phyloP scores from a whole-genome alignment of 2,888 invertebrate species.

The Anagyrus pseudococci region DNA sequence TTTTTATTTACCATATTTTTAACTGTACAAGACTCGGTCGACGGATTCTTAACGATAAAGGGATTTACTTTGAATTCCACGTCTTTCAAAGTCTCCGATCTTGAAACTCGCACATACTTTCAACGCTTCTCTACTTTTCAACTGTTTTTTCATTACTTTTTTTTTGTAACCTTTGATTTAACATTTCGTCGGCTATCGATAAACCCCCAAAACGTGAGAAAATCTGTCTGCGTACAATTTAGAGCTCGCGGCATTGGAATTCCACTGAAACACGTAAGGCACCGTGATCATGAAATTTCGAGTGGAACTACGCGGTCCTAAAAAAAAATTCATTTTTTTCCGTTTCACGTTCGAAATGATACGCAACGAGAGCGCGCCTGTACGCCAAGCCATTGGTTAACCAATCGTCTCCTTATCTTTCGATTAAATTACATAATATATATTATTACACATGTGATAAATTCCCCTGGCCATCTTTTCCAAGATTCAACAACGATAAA shows the following conservation, averaged over 20 bases:
- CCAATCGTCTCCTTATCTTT: too few species aligned
- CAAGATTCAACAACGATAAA: background rate
- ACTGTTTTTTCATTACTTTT: constrained; percentile 8
- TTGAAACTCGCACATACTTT: background rate
- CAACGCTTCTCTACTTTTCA: constrained; percentile 33
- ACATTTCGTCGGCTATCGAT: background rate
- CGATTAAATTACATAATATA: too few species aligned
- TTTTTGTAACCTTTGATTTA: constrained; percentile 4
- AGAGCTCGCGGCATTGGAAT: constrained; percentile 9
- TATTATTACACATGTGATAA: too few species aligned
- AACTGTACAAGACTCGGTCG: constrained; percentile 38
- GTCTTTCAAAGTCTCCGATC: background rate
- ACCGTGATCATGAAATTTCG: constrained; percentile 39
- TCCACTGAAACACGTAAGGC: constrained; percentile 40
- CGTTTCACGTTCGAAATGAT: too few species aligned
- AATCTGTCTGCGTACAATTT: background rate
- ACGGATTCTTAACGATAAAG: constrained; percentile 39
- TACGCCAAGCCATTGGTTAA: too few species aligned
- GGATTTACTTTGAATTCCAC: constrained; percentile 24
- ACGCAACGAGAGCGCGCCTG: too few species aligned
- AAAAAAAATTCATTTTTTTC: too few species aligned
- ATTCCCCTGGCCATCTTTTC: too few species aligned
- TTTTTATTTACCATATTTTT: constrained; percentile 14
- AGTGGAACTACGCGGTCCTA: constrained; percentile 32
- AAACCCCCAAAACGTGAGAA: background rate